Evolutionary conservation across 1,140 invertebrate species (phyloP).

Genomic region (Procambarus clarkii): DNA sequence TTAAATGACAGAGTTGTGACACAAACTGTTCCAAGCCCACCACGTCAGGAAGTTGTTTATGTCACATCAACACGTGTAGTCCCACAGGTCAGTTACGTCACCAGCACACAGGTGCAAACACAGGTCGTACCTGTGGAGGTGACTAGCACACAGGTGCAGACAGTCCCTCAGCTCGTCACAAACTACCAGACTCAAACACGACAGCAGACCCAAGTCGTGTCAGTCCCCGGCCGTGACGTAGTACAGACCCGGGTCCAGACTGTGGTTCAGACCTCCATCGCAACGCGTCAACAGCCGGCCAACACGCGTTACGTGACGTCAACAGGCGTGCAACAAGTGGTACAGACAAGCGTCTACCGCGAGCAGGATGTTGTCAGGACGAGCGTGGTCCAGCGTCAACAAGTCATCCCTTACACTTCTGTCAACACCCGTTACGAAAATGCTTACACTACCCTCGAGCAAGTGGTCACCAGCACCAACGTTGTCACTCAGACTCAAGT

Average conservation of each 20-base stretch:
- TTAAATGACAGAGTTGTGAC: slow-evolving; percentile 36
- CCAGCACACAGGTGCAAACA: slow-evolving; percentile 48
- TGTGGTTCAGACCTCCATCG: slow-evolving; percentile 51
- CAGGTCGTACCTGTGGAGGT: slow-evolving; percentile 55
- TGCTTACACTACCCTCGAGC: too few relatives aligned
- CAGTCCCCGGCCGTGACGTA: slow-evolving; percentile 25
- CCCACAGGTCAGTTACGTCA: slow-evolving; percentile 53
- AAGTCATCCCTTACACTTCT: slow-evolving; percentile 47
- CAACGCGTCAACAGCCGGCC: slow-evolving; percentile 23
- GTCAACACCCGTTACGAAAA: slow-evolving; percentile 55
- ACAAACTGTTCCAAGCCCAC: slow-evolving; percentile 44
- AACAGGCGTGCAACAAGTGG: slow-evolving; percentile 35
- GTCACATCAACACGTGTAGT: slow-evolving; percentile 51
- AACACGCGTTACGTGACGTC: slow-evolving; percentile 53
- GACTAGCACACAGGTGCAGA: slow-evolving; percentile 40
- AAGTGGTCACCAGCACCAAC: too few relatives aligned
- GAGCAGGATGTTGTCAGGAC: slow-evolving; percentile 39
- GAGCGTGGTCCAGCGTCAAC: slow-evolving; percentile 43
- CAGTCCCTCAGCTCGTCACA: slow-evolving; percentile 12
- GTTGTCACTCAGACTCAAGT: too few relatives aligned
- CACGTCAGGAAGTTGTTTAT: slow-evolving; percentile 25
- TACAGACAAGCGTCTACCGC: slow-evolving; percentile 36
- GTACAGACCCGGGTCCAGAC: slow-evolving; percentile 44
- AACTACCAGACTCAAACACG: slow-evolving; percentile 45
- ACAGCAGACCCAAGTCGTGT: slow-evolving; percentile 24